Evolutionary conservation across 2,113 vertebrate genomes (phyloP).

Genomic region (Seriola quinqueradiata): DNA sequence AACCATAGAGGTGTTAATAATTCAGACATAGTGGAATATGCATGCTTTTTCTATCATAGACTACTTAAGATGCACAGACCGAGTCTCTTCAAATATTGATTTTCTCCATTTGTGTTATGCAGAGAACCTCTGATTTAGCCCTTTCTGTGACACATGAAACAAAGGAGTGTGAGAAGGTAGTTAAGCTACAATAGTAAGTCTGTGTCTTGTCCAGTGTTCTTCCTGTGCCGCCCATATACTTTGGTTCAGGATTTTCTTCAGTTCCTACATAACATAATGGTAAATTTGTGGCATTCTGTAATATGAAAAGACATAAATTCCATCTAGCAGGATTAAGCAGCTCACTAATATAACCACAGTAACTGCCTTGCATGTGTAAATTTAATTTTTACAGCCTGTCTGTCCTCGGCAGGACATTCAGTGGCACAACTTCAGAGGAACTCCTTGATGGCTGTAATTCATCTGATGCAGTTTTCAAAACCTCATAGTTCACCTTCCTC

Average conservation of each 20-base stretch:
- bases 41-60: constrained; percentile 76
- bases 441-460: constrained; percentile 67
- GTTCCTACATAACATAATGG: constrained; percentile 15
- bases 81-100: constrained; percentile 93
- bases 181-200: background rate
- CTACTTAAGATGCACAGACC: constrained; percentile 90
- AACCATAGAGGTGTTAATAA: constrained; percentile 75
- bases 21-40: constrained; percentile 76
- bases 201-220: constrained; percentile 1
- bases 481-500: constrained; percentile 79
- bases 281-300: constrained; percentile 46
- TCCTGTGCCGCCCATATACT: background rate
- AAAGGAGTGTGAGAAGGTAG: constrained; percentile 74
- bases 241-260: constrained; percentile 30
- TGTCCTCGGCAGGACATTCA: constrained; percentile 15
- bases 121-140: constrained; percentile 71
- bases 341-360: constrained; percentile 60
- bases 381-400: constrained; percentile 67
- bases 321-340: constrained; percentile 41
- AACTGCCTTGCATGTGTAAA: constrained; percentile 65
- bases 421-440: constrained; percentile 73
- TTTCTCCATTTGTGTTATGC: constrained; percentile 77
- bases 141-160: constrained; percentile 55
- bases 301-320: constrained; percentile 61
- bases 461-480: constrained; percentile 71